Evolutionary conservation across 2,113 vertebrate genomes (phyloP).

Genomic region (Erythrocebus patas): DNA sequence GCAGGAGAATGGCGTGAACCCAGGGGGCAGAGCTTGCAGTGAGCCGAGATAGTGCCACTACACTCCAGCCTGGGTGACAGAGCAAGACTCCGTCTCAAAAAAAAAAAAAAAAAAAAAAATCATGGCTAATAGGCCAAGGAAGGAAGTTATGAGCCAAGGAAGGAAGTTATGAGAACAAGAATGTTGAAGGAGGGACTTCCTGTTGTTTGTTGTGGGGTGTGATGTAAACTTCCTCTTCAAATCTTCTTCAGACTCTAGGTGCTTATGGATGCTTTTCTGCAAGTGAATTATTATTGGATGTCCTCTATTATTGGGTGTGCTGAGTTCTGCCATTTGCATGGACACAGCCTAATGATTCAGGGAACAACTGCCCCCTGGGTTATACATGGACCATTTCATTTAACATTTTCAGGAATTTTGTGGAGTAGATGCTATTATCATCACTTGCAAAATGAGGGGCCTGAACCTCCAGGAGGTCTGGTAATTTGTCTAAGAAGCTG

Average conservation of each 20-base stretch:
- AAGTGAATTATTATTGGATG: background rate
- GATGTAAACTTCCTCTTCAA: too few species aligned
- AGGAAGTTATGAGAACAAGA: too few species aligned
- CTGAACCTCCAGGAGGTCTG: background rate
- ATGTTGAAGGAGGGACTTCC: background rate
- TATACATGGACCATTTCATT: background rate
- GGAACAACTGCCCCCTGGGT: background rate
- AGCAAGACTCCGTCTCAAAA: too few species aligned
- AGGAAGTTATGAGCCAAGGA: background rate
- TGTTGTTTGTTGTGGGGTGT: background rate
- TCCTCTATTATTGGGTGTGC: background rate
- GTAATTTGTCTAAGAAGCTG: background rate
- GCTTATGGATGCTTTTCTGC: background rate
- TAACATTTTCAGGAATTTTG: background rate
- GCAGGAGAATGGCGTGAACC: too few species aligned
- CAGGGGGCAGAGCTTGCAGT: too few species aligned
- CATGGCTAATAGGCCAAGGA: background rate
- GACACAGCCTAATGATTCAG: background rate
- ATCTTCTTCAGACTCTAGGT: background rate
- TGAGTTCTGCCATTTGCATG: background rate
- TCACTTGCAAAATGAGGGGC: background rate
- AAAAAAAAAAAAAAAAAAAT: background rate
- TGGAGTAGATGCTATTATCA: background rate
- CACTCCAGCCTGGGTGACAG: too few species aligned
- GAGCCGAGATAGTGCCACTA: too few species aligned